phyloP scores from a whole-genome alignment of 2,797 vertebrate species.

The Xenentodon cancila region DNA sequence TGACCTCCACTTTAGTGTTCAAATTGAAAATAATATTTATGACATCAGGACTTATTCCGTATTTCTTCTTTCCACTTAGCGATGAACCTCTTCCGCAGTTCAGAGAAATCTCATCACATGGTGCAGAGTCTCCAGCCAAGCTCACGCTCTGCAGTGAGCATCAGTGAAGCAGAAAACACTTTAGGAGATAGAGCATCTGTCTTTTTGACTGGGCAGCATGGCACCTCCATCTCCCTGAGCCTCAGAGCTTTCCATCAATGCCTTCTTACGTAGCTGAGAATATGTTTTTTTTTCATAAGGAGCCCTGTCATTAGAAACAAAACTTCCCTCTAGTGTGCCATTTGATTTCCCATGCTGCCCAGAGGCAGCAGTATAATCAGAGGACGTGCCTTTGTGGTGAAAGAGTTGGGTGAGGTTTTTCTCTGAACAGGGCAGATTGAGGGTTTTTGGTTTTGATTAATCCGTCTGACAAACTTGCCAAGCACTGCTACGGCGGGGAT shows the following conservation, averaged over 20 bases:
- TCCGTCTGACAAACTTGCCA: conserved; percentile 40
- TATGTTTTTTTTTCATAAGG: conserved; percentile 34
- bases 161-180: conserved; percentile 16
- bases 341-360: conserved; percentile 22
- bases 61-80: not conserved
- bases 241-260: conserved; percentile 56
- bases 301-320: conserved; percentile 26
- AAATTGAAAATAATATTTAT: not conserved
- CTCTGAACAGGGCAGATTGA: conserved; percentile 14
- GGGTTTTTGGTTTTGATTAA: conserved; percentile 52
- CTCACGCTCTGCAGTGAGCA: conserved; percentile 8
- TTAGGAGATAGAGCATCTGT: conserved; percentile 42
- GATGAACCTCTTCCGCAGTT: not conserved
- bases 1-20: not conserved
- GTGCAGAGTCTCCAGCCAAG: not conserved
- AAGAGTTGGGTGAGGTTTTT: conserved; percentile 27
- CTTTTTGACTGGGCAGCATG: conserved; percentile 26
- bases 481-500: not conserved
- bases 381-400: conserved; percentile 27
- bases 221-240: conserved; percentile 29
- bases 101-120: not conserved
- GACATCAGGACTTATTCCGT: no score
- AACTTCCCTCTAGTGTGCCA: conserved; percentile 6
- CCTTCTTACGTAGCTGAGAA: conserved; percentile 44
- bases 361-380: conserved; percentile 18